Base-by-base conservation (phyloP, 2,113 vertebrate genomes). In the Paramormyrops kingsleyae region DNA sequence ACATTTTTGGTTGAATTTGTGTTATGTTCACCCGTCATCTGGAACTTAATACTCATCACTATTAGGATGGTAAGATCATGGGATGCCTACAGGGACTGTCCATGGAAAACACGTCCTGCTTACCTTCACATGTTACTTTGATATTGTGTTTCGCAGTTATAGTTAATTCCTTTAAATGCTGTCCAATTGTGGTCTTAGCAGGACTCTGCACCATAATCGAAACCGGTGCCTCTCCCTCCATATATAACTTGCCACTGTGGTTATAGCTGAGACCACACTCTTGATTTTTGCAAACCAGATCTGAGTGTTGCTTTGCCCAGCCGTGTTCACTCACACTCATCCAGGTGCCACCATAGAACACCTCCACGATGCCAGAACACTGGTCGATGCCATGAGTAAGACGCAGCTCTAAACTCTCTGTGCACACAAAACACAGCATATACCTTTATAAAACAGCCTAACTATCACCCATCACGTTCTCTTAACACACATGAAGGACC, bases 361-460 rank as follows among this genome's bases (percentile, higher is more conserved):
- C 87, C 87, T 93, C 93, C 84, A 95, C 4, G 53, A 92, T 92
- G 1, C 95, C 95, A 5, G 93, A 92, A 88, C 94, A 96, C 21
- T 0, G 52, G 39, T 93, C 92, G 24, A 88, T 88, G 8, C 94
- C 92, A 0, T 95, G 92, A 0, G 0, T 0, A n/a, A 96, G 88
- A 0, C 10, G 90, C 46, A 93, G 90, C 0, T 83, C 0, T 0
- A 93, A 0, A 19, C 93, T 94, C 0, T 0, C 95, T 96, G 93
- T 1, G 85, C 46, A 39, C 42, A 84, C 3, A 46, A 47, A 84
- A 46, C 21, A 47, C 7, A 84, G 83, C 21, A 21, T 47, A 47
- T 10, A 83, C 39, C 19, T 24, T 84, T 47, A 9, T 47, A 47
- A 24, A 84, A 46, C 83, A 47, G 1, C n/a, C 1, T 31, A n/a